Conservation (phyloP, 2,888 invertebrate species). For the Trilocha varians region DNA sequence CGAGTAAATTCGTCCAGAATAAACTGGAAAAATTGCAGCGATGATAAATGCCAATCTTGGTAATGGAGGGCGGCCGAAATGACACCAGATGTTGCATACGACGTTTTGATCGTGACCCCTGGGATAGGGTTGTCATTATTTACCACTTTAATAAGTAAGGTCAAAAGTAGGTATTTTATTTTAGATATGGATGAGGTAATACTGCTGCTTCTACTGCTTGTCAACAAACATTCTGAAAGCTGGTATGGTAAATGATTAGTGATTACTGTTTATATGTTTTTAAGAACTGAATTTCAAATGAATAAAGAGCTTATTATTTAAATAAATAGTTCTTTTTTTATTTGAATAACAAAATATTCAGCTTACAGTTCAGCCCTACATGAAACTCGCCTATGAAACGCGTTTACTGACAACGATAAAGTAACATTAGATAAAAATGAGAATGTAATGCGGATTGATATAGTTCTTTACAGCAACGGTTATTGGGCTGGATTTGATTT, state of each 20-base stretch:
- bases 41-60: constrained; percentile 13
- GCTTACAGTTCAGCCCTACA: too few relatives aligned
- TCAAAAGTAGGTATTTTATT: too few relatives aligned
- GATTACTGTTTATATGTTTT: too few relatives aligned
- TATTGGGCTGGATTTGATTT: too few relatives aligned
- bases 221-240: too few relatives aligned
- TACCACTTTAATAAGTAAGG: constrained; percentile 1
- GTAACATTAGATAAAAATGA: neutral
- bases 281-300: too few relatives aligned
- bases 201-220: too few relatives aligned
- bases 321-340: too few relatives aligned
- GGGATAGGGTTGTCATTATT: neutral
- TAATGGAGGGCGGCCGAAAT: constrained; percentile 17
- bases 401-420: neutral
- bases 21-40: neutral
- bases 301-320: too few relatives aligned
- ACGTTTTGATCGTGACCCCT: constrained; percentile 2
- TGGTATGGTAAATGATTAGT: too few relatives aligned
- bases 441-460: neutral
- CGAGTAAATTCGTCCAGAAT: neutral
- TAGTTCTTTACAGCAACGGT: neutral
- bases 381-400: neutral
- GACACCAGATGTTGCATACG: constrained; percentile 13
- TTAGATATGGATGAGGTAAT: too few relatives aligned
- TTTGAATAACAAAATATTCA: too few relatives aligned